Base-by-base conservation (phyloP, 2,888 invertebrate species). In the Willowsia nigromaculata region DNA sequence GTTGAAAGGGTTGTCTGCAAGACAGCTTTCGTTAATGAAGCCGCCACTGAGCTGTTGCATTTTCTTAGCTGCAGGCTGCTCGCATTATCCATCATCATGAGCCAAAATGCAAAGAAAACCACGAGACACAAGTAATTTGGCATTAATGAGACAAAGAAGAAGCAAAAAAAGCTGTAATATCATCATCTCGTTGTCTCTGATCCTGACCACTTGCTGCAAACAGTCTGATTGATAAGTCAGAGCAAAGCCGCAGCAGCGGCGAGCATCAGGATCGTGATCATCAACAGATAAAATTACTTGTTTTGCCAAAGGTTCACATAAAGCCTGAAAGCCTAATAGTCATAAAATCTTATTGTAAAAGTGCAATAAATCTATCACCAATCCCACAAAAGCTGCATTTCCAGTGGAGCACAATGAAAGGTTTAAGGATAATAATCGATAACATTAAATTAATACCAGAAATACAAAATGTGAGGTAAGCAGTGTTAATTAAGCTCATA, bases 21-120 rank as follows among this genome's bases (percentile, higher is more conserved):
- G 15, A 50, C 74, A 50, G 7, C 25, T 74, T 74, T 50, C 74
- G 74, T 74, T 74, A 74, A 74, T 74, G 74, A 74, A 74, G 74
- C 74, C 74, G 74, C 74, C 74, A 30, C 50, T 9, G 27, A 22
- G 22, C n/a, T 30, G 37, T n/a, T 74, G 47, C 74, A 74, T 74
- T 50, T 68, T 33, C 68, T 37, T 27, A 13, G 59, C 68, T 68
- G 68, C 68, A 18, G 68, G 68, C 68, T 37, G 68, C 37, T 27
- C 27, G 11, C 53, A n/a, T n/a, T 53, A 18, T 37, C 2, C 50
- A n/a, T 50, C 6, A 56, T 65, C 68, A 68, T 68, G 6, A 33
- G 4, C 59, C 13, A 65, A 30, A 22, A 53, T n/a, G 18, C 6
- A 7, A 22, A 18, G 18, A 2, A 68, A 68, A 68, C 68, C 68